Evolutionary conservation across 2,113 vertebrate genomes (phyloP), one percentile per base, ranked within the genome.

Genomic region (Epinephelus cyanopodus): DNA sequence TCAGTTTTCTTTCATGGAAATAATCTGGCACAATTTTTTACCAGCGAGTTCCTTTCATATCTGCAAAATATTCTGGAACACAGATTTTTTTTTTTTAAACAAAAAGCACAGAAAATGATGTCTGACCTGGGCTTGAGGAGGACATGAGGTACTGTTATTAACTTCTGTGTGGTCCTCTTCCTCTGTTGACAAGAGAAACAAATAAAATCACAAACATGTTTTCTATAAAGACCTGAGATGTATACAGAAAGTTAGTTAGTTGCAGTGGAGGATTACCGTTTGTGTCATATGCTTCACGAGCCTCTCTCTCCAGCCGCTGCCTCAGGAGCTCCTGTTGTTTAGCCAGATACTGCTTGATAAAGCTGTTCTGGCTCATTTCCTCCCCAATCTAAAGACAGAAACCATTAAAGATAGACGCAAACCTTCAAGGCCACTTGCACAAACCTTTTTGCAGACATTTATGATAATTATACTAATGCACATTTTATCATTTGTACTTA

Each of bases 341-440:
- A 63, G 97, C 97, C 89, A 98, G 93, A 94, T 98, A 98, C 91
- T 98, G 97, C 89, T 98, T 97, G 92, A 98, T 98, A 82, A 98
- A 97, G 93, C 96, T 97, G 94, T 98, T 98, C 88, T 97, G 96
- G 92, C 97, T 98, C 97, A 98, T 98, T 93, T 98, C 97, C 91
- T 98, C 97, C 0, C 97, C 97, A 87, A 98, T 98, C 97, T 98
- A 89, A 73, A 88, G 1, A 66, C 29, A 87, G n/a, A 86, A 21
- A 83, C 33, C 47, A 58, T 54, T 47, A 57, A 76, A 90, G 65
- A 67, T n/a, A 52, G 18, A 17, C 33, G 13, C 25, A 73, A 79
- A 21, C 12, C 53, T 65, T 75, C 48, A 76, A 62, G 25, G 48
- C 11, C 53, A 79, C 56, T 45, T 33, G 6, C 3, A 14, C 8